These are phyloP conservation scores for Rhopalosiphum padi DNA, from an alignment of 1,140 invertebrate species.

Conservation along the genomic window DNA sequence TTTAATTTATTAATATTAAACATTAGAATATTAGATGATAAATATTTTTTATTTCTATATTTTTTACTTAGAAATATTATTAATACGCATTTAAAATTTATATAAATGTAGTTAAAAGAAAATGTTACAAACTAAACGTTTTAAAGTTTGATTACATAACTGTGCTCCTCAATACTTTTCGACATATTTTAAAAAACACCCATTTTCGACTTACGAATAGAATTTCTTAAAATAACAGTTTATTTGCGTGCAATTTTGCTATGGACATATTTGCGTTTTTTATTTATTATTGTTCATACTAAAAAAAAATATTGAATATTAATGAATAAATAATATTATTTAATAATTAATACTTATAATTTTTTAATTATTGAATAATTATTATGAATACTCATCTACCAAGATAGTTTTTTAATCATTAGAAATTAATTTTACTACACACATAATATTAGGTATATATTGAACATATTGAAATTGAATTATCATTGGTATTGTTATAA, in stretches of 20 bases:
- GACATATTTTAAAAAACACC: not conserved
- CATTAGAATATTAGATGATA: not conserved
- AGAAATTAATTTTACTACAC: too few species aligned
- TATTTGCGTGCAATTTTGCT: not conserved
- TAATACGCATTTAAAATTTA: not conserved
- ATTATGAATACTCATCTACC: too few species aligned
- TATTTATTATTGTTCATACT: too few species aligned
- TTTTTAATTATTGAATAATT: too few species aligned
- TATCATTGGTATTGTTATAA: too few species aligned
- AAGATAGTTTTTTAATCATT: too few species aligned
- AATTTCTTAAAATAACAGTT: not conserved
- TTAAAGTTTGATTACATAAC: not conserved
- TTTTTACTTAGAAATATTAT: not conserved
- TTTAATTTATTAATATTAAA: not conserved
- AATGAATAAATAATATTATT: too few species aligned
- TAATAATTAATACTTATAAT: too few species aligned
- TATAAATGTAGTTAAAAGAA: not conserved
- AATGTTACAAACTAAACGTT: not conserved
- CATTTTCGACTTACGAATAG: not conserved
- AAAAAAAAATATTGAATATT: too few species aligned
- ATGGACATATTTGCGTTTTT: not conserved
- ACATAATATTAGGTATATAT: too few species aligned
- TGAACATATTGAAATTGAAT: too few species aligned
- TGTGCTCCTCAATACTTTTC: not conserved
- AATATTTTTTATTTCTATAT: not conserved